These are phyloP conservation scores for Hippopotamus amphibius DNA, from an alignment of 2,113 vertebrate species.

Conservation along the genomic window DNA sequence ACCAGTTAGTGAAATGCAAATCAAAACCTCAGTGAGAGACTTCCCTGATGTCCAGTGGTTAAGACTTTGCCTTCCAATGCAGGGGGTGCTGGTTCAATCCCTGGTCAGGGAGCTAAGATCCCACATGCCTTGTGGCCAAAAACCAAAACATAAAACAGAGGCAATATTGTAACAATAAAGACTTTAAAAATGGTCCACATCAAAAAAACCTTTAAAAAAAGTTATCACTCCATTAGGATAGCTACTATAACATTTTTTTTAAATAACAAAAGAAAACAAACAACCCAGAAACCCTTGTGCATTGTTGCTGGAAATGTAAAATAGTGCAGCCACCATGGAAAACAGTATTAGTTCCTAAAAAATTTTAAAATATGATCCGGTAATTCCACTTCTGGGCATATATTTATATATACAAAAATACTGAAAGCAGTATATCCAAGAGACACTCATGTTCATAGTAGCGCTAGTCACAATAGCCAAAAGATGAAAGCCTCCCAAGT, in stretches of 20 bases:
- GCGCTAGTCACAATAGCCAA: background rate
- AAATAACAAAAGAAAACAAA: too few relatives aligned
- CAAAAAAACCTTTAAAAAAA: background rate
- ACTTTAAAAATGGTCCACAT: background rate
- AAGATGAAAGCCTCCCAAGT: background rate
- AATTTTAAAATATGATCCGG: background rate
- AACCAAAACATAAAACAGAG: too few relatives aligned
- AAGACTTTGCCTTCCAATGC: too few relatives aligned
- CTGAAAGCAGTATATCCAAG: background rate
- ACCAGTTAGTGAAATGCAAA: background rate
- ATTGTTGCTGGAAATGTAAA: background rate
- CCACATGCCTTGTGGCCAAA: too few relatives aligned
- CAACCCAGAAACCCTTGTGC: background rate
- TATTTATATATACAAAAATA: background rate
- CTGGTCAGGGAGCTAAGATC: too few relatives aligned
- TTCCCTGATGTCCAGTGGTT: too few relatives aligned
- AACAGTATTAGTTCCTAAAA: background rate
- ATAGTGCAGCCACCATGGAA: background rate
- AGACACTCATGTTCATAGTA: background rate
- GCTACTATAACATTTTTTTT: too few relatives aligned
- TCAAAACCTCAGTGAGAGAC: background rate
- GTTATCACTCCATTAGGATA: too few relatives aligned
- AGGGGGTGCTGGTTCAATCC: too few relatives aligned
- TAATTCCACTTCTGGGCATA: background rate
- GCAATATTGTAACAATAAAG: too few relatives aligned